Percentiles rank a stretch among this genome's conserved stretches.
Evolutionary conservation across 1,140 invertebrate genomes (phyloP).

Genomic region (Leptoteleia sp.): DNA sequence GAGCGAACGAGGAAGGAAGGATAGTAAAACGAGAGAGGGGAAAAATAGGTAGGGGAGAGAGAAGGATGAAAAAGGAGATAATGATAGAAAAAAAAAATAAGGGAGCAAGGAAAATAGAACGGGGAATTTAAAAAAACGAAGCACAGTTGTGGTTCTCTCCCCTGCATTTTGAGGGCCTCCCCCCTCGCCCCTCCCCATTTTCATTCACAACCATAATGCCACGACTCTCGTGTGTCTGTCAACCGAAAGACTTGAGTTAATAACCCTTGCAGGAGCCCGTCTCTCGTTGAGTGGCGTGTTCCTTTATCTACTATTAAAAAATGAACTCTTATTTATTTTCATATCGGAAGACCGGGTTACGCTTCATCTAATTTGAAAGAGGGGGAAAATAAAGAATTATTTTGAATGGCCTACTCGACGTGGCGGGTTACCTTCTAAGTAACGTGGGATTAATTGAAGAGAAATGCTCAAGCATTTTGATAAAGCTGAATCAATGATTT

Average conservation of each 20-base stretch:
- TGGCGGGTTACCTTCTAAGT: background rate
- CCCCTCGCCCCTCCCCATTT: background rate
- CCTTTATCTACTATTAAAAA: conserved; percentile 71
- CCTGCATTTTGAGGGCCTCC: conserved; percentile 5
- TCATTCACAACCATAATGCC: conserved; percentile 33
- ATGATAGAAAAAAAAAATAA: too few species aligned
- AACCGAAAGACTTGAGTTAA: conserved; percentile 69
- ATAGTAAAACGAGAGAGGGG: background rate
- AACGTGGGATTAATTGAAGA: conserved; percentile 35
- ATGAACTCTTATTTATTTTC: conserved; percentile 69
- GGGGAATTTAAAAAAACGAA: too few species aligned
- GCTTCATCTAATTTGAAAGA: conserved; percentile 49
- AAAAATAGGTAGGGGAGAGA: background rate
- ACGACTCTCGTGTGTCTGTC: conserved; percentile 53
- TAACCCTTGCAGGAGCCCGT: conserved; percentile 64
- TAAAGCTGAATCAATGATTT: background rate
- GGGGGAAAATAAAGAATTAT: conserved; percentile 21
- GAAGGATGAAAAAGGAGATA: background rate
- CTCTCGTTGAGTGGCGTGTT: conserved; percentile 64
- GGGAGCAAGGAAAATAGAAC: too few species aligned
- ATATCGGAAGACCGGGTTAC: conserved; percentile 41
- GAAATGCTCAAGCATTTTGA: background rate
- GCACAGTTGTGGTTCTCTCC: background rate
- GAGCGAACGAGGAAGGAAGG: background rate
- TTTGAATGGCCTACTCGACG: conserved; percentile 25